Evolutionary conservation across 2,888 invertebrate genomes (phyloP), one percentile per base, ranked within the genome.

Genomic region (Mesodorylaimus sp.): DNA sequence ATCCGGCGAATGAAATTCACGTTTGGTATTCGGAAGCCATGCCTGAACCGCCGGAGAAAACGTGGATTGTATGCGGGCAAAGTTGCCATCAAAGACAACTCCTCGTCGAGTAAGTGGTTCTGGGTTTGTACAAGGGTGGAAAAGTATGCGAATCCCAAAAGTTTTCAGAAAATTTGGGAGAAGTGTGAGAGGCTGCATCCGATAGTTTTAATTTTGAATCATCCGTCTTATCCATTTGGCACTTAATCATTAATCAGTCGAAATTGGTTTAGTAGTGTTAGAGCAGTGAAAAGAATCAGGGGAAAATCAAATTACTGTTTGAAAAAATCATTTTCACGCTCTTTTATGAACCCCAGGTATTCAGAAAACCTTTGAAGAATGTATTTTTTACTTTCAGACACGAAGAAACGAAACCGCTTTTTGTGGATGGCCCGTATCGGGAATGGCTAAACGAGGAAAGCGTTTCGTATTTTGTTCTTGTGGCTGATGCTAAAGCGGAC

Each of bases 11-110:
- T 1, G 45, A 48, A 19, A 53, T 61, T 27, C 55, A 59, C 1
- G 53, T 56, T 27, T 48, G 56, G 21, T 60, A 59, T 48, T 39
- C 41, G 7, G 41, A 39, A 39, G 10, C 41, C 7, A 19, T 39
- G 21, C 41, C 21, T 7, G 41, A 39, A 7, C n/a, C 41, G 7
- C 10, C 50, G 2, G 50, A 56, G 26, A 41, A 52, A 1, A 55
- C 55, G 21, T 62, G 61, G 61, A 55, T 65, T 1, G 60, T 59
- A 2, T 58, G 58, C 7, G 57, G 60, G 1, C 62, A 64, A 42
- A 58, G 59, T 42, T 58, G 60, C 7, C 45, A 53, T 2, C 64
- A 64, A 42, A 48, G 53, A 37, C 42, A 47, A 24, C 48, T 63
- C 21, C 45, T 64, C 32, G 41, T 42, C 16, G 38, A 51, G 41